A percentile compares a stretch with the other conserved stretches of the same genome.
phyloP scores from a whole-genome alignment of 2,888 invertebrate species.

The Tenthredo distinguenda region DNA sequence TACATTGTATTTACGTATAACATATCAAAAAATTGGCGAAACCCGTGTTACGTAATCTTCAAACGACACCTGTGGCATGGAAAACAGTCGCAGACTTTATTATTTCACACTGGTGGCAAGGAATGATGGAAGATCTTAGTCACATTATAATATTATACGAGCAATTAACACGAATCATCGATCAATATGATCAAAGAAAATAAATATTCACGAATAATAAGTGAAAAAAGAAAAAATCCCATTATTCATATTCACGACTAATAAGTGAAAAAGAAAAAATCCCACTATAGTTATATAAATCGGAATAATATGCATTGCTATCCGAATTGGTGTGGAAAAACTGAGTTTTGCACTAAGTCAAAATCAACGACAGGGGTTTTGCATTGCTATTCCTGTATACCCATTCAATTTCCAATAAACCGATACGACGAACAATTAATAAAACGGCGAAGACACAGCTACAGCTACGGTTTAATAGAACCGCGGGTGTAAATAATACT shows the following conservation, averaged over 20 bases:
- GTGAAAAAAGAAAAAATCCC: neutral
- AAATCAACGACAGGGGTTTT: neutral
- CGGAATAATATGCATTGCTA: neutral
- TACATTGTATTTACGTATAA: no score
- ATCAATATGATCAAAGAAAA: neutral
- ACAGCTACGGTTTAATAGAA: neutral
- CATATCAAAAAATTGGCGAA: neutral
- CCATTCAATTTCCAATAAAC: neutral
- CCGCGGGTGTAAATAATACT: neutral
- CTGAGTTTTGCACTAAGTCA: neutral
- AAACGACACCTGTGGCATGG: neutral
- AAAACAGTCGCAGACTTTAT: neutral
- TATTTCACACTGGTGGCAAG: neutral
- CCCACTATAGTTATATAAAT: neutral
- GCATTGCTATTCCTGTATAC: neutral
- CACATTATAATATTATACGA: neutral
- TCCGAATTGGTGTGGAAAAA: neutral
- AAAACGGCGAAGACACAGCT: neutral
- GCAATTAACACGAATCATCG: neutral
- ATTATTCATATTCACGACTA: neutral
- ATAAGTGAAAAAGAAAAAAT: neutral
- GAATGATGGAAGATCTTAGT: neutral
- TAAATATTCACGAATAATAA: neutral
- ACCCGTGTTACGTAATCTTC: neutral
- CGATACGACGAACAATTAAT: neutral